Conservation (phyloP, 1,140 invertebrate species). For the Heliconius himera region DNA sequence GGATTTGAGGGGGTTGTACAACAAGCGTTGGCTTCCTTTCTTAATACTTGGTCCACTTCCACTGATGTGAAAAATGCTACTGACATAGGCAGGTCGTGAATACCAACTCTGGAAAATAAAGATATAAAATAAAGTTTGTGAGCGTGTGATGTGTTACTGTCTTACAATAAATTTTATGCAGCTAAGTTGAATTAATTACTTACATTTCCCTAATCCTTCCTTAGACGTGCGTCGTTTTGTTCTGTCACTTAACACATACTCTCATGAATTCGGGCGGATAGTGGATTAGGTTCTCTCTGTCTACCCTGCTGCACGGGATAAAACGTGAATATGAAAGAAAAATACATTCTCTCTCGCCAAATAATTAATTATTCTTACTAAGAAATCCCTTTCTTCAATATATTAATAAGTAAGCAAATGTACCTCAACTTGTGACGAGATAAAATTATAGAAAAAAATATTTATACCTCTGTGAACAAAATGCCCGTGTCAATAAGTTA, state of each 20-base stretch:
- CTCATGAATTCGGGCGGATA: background rate
- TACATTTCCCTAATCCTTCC: too few relatives aligned
- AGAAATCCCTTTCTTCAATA: background rate
- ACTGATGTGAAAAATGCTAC: conserved; percentile 98
- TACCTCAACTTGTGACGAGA: background rate
- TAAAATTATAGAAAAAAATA: too few relatives aligned
- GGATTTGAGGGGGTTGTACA: conserved; percentile 97
- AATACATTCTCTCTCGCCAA: background rate
- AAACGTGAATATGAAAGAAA: background rate
- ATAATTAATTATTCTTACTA: too few relatives aligned
- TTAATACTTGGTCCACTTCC: conserved; percentile 95
- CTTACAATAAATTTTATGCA: too few relatives aligned
- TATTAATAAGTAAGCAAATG: too few relatives aligned
- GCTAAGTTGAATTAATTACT: too few relatives aligned
- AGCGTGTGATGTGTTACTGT: too few relatives aligned
- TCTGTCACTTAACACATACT: background rate
- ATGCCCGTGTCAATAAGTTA: conserved; percentile 94
- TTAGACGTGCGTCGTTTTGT: background rate
- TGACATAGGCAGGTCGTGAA: conserved; percentile 93
- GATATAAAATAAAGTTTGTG: background rate
- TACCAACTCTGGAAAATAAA: conserved; percentile 85
- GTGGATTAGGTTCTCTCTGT: background rate
- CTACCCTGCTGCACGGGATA: background rate
- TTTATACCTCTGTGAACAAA: conserved; percentile 87
- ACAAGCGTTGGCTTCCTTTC: conserved; percentile 94